Percentiles rank a stretch among this genome's conserved stretches.
Evolutionary conservation across 2,888 invertebrate species (phyloP).

Genomic region (Leptopterna dolabrata): DNA sequence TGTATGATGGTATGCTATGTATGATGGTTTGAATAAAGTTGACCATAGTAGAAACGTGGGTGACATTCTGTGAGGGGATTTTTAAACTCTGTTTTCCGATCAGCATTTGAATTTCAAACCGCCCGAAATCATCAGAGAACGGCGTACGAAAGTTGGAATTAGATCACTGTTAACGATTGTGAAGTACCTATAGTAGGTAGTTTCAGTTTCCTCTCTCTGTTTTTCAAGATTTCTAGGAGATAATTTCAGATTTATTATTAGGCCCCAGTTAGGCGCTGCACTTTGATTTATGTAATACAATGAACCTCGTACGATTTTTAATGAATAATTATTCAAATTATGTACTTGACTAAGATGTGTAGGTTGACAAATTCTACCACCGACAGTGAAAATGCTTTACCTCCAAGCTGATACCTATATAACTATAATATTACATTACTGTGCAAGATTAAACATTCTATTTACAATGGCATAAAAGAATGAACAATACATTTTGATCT

Average conservation of each 20-base stretch:
- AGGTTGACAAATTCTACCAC: neutral
- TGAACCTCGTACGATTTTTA: neutral
- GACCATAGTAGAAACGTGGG: too few relatives aligned
- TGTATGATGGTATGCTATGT: too few relatives aligned
- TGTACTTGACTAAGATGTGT: neutral
- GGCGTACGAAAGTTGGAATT: constrained; percentile 26
- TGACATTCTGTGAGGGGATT: too few relatives aligned
- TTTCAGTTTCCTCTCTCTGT: too few relatives aligned
- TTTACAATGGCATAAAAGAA: neutral
- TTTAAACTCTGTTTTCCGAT: too few relatives aligned
- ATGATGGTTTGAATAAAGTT: too few relatives aligned
- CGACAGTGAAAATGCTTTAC: neutral
- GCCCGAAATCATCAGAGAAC: constrained; percentile 10
- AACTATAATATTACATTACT: neutral
- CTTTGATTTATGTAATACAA: too few relatives aligned
- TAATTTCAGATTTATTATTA: too few relatives aligned
- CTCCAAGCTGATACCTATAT: neutral
- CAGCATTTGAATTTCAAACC: too few relatives aligned
- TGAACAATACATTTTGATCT: neutral
- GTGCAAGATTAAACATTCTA: neutral
- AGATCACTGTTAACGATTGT: neutral
- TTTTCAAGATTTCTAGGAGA: too few relatives aligned
- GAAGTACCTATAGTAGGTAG: too few relatives aligned
- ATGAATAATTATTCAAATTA: neutral
- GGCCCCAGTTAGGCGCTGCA: too few relatives aligned